Evolutionary conservation across 2,888 invertebrate species (phyloP), one percentile per base, ranked within the genome.

Genomic region (Pomacea canaliculata): DNA sequence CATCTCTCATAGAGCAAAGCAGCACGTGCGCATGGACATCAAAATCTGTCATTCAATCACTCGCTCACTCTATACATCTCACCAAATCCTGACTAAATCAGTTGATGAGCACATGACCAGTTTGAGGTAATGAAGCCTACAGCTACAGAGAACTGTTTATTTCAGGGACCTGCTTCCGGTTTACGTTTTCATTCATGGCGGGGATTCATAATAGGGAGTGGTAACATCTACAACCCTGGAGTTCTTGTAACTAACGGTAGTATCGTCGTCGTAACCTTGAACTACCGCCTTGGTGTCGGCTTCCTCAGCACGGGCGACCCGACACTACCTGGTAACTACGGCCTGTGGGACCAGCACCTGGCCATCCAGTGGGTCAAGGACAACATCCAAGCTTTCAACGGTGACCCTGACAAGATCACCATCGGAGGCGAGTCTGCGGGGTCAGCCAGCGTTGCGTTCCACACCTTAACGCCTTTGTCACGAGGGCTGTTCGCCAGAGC

Each of bases 381-480:
- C 23, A 71, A 76, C 59, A 76, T 76, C n/a, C 23, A 18, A 16
- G 23, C 76, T 16, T 76, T 76, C 70, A 71, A 71, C 8, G 76
- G 76, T 56, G 76, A 76, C 37, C 66, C 71, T 19, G 63, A 69
- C 18, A 69, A 63, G 10, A 49, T 75, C 0, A 86, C 86, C 8
- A 67, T 87, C 27, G 81, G 83, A 60, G 87, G 87, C 13, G 85
- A 86, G 67, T 85, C 85, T 23, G 84, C 87, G 7, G 85, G 85
- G 19, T 80, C 81, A 13, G 77, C 71, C 10, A 75, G 78, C 12
- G 82, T 82, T 7, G 76, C 79, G 8, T 76, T 80, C 23, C 85
- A 85, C 27, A 56, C 84, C 16, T 46, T 87, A 4, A 83, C 37
- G 37, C 37, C 37, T 37, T 37, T 37, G 4, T 37, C 37, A 37